Percentiles rank a stretch among this genome's conserved stretches.
phyloP scores from a whole-genome alignment of 2,113 vertebrate genomes.

The Tachycineta bicolor region DNA sequence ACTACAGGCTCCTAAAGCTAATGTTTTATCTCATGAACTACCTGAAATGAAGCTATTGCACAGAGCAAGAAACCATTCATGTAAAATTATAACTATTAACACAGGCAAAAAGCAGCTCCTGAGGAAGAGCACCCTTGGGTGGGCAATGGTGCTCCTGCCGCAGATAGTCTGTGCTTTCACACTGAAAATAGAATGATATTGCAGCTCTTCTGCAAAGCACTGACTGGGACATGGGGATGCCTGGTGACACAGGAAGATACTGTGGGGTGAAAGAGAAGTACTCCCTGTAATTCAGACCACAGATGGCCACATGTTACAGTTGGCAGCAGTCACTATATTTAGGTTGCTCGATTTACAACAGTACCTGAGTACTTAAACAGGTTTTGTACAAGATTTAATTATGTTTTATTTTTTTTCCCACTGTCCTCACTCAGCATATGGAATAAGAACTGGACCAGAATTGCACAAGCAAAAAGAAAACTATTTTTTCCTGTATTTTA shows the following conservation, averaged over 20 bases:
- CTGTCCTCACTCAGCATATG: not conserved
- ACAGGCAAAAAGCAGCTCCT: not conserved
- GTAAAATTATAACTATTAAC: not conserved
- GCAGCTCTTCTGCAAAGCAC: not conserved
- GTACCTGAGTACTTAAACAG: not conserved
- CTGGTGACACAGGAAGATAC: not conserved
- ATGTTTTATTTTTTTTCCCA: not conserved
- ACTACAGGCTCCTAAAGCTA: not conserved
- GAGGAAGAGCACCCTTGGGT: not conserved
- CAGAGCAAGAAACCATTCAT: not conserved
- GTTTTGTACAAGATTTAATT: not conserved
- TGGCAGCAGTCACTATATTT: not conserved
- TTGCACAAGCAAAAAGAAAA: not conserved
- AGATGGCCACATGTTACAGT: not conserved
- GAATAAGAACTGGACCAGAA: not conserved
- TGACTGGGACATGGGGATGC: not conserved
- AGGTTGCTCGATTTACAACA: not conserved
- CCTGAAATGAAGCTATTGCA: not conserved
- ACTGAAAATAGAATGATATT: not conserved
- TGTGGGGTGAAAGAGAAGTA: fast-evolving
- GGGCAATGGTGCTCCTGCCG: not conserved
- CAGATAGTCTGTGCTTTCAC: not conserved
- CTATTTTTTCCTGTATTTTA: not conserved
- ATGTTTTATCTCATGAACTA: not conserved
- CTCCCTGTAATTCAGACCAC: not conserved